Percentiles rank a stretch among this genome's conserved stretches.
Conservation (phyloP, 2,797 vertebrate genomes). For the Hypotaenidia okinawae region DNA sequence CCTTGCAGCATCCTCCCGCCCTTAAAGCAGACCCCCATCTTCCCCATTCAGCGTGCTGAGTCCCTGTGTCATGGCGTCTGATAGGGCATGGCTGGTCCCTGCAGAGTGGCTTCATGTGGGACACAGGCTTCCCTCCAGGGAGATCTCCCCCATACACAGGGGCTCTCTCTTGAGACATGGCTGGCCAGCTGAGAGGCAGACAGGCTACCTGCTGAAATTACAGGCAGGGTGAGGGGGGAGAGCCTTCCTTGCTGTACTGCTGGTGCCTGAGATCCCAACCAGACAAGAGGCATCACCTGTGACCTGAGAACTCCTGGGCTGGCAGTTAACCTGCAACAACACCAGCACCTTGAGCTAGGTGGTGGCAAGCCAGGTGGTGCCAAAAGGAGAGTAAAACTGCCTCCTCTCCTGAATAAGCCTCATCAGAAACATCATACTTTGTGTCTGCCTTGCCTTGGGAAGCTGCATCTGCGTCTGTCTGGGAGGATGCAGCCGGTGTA, state of each 20-base stretch:
- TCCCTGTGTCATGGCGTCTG: accelerated
- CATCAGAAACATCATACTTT: background rate
- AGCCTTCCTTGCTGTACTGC: background rate
- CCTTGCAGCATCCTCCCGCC: accelerated
- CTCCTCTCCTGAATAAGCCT: background rate
- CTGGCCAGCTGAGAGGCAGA: background rate
- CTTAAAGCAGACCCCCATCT: background rate
- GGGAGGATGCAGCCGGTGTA: background rate
- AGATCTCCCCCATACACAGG: accelerated
- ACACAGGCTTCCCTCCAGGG: background rate
- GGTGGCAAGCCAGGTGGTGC: background rate
- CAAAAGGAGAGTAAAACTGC: background rate
- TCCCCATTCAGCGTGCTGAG: accelerated
- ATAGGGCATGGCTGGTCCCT: background rate
- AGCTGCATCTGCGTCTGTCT: background rate
- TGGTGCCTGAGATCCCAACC: background rate
- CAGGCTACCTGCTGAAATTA: background rate
- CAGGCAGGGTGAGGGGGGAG: background rate
- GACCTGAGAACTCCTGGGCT: background rate
- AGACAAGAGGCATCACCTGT: background rate
- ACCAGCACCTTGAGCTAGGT: background rate
- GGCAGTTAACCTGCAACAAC: background rate
- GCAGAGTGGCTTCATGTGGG: background rate
- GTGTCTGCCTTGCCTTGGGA: background rate
- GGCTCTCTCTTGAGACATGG: background rate